phyloP scores from a whole-genome alignment of 2,113 vertebrate genomes.

The Melospiza melodia region DNA sequence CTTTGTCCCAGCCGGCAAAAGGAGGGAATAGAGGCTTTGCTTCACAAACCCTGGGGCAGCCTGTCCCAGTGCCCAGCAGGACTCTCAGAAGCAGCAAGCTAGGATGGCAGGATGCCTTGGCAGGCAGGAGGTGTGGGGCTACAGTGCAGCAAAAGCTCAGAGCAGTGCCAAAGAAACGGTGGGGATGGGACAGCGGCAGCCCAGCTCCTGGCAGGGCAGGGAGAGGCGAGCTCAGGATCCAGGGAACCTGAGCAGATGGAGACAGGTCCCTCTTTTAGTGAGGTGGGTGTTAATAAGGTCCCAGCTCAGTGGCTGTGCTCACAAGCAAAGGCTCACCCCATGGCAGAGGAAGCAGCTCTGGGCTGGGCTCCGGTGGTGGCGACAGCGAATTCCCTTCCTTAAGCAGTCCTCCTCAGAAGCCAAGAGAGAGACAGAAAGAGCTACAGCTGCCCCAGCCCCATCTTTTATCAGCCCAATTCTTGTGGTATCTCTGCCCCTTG shows the following conservation, averaged over 20 bases:
- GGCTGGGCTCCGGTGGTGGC: fast-evolving
- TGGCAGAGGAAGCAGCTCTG: fast-evolving
- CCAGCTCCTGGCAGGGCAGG: fast-evolving
- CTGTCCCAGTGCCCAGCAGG: fast-evolving
- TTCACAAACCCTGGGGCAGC: neutral
- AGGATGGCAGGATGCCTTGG: fast-evolving
- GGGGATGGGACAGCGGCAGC: fast-evolving
- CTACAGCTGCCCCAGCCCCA: fast-evolving
- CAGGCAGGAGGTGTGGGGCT: neutral
- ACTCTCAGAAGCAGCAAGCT: neutral
- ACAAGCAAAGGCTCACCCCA: neutral
- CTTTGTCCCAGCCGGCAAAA: fast-evolving
- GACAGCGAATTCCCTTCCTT: neutral
- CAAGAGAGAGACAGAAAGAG: neutral
- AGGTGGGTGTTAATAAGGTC: neutral
- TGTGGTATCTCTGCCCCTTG: neutral
- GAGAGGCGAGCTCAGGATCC: neutral
- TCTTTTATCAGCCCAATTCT: no score
- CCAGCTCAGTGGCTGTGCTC: neutral
- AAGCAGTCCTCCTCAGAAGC: neutral
- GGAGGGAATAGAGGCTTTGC: neutral
- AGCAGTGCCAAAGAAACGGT: fast-evolving
- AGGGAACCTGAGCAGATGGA: fast-evolving
- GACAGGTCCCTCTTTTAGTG: neutral
- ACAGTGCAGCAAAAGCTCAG: neutral